A percentile compares a stretch with the other conserved stretches of the same genome.
These are phyloP conservation scores for Lasiurus cinereus DNA, from an alignment of 2,113 vertebrate species.

Conservation along the genomic window DNA sequence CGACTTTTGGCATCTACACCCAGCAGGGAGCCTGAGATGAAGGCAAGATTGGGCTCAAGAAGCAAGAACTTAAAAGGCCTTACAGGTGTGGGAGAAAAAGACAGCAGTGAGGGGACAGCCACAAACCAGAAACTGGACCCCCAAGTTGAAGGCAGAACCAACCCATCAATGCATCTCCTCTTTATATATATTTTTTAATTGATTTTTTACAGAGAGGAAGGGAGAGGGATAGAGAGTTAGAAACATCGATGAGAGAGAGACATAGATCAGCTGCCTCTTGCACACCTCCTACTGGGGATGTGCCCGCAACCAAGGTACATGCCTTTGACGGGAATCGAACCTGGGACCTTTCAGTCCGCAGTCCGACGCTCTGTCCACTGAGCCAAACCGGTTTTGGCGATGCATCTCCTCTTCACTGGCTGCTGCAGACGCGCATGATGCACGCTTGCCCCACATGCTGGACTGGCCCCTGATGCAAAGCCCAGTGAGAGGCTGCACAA, in stretches of 20 bases:
- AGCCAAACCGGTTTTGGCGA: no score
- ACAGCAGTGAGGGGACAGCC: background rate
- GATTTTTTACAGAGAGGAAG: no score
- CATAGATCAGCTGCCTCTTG: no score
- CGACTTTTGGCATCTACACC: background rate
- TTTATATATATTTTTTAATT: no score
- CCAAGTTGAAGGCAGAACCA: no score
- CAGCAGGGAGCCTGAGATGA: background rate
- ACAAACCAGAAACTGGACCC: background rate
- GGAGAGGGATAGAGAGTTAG: no score
- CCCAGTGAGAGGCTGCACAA: background rate
- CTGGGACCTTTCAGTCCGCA: no score
- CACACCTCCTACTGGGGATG: no score
- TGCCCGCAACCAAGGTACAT: no score
- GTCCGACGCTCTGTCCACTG: no score
- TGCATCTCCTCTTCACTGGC: background rate
- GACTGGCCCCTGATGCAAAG: background rate
- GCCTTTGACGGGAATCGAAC: no score
- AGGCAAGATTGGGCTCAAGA: background rate
- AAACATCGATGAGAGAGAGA: no score
- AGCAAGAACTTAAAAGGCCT: background rate
- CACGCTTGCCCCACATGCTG: background rate
- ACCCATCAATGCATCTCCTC: background rate
- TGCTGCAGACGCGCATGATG: background rate
- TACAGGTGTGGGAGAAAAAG: background rate